A percentile compares a stretch with the other conserved stretches of the same genome.
phyloP scores from a whole-genome alignment of 2,113 vertebrate species.

The Emydura subglobosa region DNA sequence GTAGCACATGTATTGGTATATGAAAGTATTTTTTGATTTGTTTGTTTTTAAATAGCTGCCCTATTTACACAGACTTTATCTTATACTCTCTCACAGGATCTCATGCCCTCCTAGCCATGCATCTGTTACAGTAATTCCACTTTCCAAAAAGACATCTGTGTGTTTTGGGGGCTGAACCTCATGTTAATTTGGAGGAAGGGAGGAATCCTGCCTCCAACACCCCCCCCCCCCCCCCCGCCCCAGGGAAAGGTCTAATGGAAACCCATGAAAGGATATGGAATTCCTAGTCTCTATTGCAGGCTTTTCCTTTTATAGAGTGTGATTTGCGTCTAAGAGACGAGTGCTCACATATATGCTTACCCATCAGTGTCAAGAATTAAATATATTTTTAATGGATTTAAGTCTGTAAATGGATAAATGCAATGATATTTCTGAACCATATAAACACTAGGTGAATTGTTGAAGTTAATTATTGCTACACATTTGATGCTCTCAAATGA shows the following conservation, averaged over 20 bases:
- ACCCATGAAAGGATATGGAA: not conserved
- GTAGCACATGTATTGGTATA: not conserved
- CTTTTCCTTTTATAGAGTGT: not conserved
- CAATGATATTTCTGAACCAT: not conserved
- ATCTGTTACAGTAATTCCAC: not conserved
- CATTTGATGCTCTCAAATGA: not conserved
- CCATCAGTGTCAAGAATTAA: not conserved
- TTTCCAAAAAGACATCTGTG: not conserved
- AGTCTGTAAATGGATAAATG: not conserved
- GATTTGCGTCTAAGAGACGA: not conserved
- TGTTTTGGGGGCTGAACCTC: not conserved
- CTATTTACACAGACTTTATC: not conserved
- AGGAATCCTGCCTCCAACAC: not conserved
- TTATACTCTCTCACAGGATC: accelerated
- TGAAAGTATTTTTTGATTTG: not conserved
- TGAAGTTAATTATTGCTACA: not conserved
- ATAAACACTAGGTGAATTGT: not conserved
- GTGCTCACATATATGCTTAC: not conserved
- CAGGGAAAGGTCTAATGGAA: not conserved
- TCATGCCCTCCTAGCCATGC: not conserved
- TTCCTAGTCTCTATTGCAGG: not conserved
- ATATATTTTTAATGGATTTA: not conserved
- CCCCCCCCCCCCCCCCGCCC: too few species aligned
- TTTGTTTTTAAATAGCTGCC: not conserved
- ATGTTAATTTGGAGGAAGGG: conserved; percentile 39